Percentiles rank a stretch among this genome's conserved stretches.
These are phyloP conservation scores for Coryphaenoides rupestris DNA, from an alignment of 2,113 vertebrate species.

Conservation along the genomic window DNA sequence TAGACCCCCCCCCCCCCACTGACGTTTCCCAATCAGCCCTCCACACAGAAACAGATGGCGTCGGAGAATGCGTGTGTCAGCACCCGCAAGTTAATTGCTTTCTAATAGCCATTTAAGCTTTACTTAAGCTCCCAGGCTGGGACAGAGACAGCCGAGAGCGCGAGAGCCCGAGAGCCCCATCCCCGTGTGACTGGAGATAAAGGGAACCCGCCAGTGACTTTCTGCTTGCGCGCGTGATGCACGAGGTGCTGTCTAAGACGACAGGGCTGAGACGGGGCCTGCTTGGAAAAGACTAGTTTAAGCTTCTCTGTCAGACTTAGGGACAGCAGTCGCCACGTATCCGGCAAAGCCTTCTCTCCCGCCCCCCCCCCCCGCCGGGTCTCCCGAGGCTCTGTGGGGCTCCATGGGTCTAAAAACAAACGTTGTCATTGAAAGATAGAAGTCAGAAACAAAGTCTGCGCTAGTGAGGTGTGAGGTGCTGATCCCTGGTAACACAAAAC, in stretches of 20 bases:
- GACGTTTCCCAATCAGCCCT: too few relatives aligned
- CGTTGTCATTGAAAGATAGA: not conserved
- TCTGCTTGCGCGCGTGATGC: slow-evolving; percentile 55
- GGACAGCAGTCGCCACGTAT: too few relatives aligned
- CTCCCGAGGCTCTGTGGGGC: not conserved
- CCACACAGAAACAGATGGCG: slow-evolving; percentile 27
- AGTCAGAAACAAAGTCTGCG: too few relatives aligned
- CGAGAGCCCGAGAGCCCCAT: too few relatives aligned
- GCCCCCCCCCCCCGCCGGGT: too few relatives aligned
- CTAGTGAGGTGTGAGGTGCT: too few relatives aligned
- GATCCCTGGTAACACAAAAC: too few relatives aligned
- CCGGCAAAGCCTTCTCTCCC: too few relatives aligned
- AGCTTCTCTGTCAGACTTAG: too few relatives aligned
- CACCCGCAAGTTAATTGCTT: slow-evolving; percentile 72
- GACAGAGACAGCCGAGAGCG: slow-evolving; percentile 58
- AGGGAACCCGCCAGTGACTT: slow-evolving; percentile 50
- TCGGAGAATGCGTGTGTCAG: slow-evolving; percentile 68
- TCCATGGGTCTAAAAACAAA: not conserved
- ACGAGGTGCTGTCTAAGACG: slow-evolving; percentile 35
- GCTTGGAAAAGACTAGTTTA: not conserved
- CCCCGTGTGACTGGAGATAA: slow-evolving; percentile 56
- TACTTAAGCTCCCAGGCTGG: slow-evolving; percentile 59
- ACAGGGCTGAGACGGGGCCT: slow-evolving; percentile 31
- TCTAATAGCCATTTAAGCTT: slow-evolving; percentile 71
- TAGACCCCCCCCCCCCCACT: not conserved